These are phyloP conservation scores for Orthonyx spaldingii DNA, from an alignment of 2,113 vertebrate species.

Conservation along the genomic window DNA sequence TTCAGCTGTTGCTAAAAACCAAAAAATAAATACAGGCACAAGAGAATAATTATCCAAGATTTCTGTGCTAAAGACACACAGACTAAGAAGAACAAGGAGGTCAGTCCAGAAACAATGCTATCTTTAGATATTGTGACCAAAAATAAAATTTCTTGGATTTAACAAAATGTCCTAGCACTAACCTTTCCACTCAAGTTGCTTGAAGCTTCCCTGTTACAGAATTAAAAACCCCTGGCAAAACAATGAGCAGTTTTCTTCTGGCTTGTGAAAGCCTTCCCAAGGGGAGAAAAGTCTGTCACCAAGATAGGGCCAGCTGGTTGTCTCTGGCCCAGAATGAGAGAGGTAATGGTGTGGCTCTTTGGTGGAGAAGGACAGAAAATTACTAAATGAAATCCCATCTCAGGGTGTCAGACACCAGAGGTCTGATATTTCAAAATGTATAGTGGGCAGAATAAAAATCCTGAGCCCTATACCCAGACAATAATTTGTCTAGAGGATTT, in stretches of 20 bases:
- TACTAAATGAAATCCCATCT: neutral
- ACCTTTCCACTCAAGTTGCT: neutral
- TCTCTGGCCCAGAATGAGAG: neutral
- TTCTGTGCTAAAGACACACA: neutral
- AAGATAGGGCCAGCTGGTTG: neutral
- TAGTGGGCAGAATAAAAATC: neutral
- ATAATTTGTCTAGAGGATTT: neutral
- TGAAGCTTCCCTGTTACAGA: neutral
- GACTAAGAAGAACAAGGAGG: neutral
- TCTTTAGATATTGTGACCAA: neutral
- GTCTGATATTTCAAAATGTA: neutral
- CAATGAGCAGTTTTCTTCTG: neutral
- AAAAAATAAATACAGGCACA: neutral
- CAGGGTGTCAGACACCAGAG: neutral
- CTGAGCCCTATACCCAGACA: neutral
- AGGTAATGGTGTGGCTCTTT: neutral
- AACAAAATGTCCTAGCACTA: neutral
- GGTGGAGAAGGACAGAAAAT: neutral
- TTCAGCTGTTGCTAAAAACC: neutral
- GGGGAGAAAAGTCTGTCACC: neutral
- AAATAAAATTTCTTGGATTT: neutral
- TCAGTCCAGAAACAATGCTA: neutral
- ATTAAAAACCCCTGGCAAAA: neutral
- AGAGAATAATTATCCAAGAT: neutral
- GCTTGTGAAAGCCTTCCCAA: neutral